Evolutionary conservation across 2,888 invertebrate species (phyloP).

Genomic region (Drosophila recens): DNA sequence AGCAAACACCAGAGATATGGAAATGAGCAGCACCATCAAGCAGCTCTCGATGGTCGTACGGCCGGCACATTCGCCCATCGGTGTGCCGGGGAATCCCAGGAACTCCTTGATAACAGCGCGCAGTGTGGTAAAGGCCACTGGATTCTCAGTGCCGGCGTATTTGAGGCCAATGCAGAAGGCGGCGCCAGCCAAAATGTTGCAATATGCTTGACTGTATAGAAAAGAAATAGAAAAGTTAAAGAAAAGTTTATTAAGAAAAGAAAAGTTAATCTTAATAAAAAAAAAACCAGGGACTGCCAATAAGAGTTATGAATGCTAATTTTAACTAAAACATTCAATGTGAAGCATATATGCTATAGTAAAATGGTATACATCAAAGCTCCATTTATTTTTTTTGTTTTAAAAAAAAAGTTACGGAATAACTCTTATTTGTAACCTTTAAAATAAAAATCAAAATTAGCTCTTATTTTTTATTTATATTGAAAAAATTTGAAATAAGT

Average conservation of each 20-base stretch:
- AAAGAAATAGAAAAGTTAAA: neutral
- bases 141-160: slow-evolving; percentile 96
- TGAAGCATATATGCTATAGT: too few relatives aligned
- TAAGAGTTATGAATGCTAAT: too few relatives aligned
- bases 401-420: too few relatives aligned
- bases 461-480: too few relatives aligned
- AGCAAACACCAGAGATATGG: slow-evolving; percentile 92
- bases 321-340: too few relatives aligned
- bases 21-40: slow-evolving; percentile 92
- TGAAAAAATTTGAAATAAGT: too few relatives aligned
- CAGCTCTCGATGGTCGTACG: slow-evolving; percentile 95
- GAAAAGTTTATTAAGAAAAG: too few relatives aligned
- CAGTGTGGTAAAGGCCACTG: slow-evolving; percentile 92
- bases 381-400: too few relatives aligned
- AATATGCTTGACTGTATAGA: slow-evolving; percentile 96
- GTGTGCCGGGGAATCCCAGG: slow-evolving; percentile 87
- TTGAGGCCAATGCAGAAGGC: slow-evolving; percentile 97
- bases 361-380: too few relatives aligned
- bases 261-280: neutral
- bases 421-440: too few relatives aligned
- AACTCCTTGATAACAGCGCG: slow-evolving; percentile 83
- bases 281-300: too few relatives aligned
- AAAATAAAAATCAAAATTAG: too few relatives aligned
- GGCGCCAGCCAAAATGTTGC: slow-evolving; percentile 97
- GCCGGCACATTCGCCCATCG: slow-evolving; percentile 94